Percentiles rank a stretch among this genome's conserved stretches.
Conservation (phyloP, 2,797 vertebrate species). For the Naso thynnoides region DNA sequence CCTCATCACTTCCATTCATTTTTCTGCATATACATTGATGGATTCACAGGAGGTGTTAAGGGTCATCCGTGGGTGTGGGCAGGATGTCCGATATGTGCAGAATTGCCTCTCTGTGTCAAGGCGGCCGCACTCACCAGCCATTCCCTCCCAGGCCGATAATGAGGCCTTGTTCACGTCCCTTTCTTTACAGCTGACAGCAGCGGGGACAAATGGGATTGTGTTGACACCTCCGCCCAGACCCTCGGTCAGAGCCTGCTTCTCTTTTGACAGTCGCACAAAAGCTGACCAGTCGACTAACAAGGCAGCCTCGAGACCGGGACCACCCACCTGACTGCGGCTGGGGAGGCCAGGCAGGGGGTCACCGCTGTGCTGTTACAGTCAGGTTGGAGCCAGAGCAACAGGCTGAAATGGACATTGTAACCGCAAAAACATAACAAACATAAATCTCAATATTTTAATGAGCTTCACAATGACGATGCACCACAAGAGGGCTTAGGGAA, state of each 20-base stretch:
- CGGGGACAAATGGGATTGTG: constrained; percentile 78
- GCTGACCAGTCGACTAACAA: constrained; percentile 71
- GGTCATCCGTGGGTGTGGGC: constrained; percentile 69
- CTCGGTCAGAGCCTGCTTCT: constrained; percentile 59
- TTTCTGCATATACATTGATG: constrained; percentile 27
- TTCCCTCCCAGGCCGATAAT: constrained; percentile 71
- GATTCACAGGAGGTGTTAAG: constrained; percentile 46
- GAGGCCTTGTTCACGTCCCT: constrained; percentile 70
- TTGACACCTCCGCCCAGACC: constrained; percentile 72
- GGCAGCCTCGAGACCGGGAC: constrained; percentile 61
- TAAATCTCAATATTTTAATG: constrained; percentile 17
- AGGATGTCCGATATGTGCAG: constrained; percentile 77
- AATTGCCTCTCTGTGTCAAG: constrained; percentile 64
- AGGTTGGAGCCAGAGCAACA: constrained; percentile 48
- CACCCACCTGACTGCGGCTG: constrained; percentile 72
- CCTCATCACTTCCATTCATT: constrained; percentile 9
- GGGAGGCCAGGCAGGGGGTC: constrained; percentile 43
- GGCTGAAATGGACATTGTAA: constrained; percentile 24
- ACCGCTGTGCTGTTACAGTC: constrained; percentile 51
- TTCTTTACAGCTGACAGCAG: constrained; percentile 81
- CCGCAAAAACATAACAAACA: constrained; percentile 17
- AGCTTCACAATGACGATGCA: not conserved
- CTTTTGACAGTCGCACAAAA: constrained; percentile 80
- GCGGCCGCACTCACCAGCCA: constrained; percentile 52
- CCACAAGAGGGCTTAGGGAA: not conserved